phyloP scores from a whole-genome alignment of 2,113 vertebrate species.

The Lampris incognitus region DNA sequence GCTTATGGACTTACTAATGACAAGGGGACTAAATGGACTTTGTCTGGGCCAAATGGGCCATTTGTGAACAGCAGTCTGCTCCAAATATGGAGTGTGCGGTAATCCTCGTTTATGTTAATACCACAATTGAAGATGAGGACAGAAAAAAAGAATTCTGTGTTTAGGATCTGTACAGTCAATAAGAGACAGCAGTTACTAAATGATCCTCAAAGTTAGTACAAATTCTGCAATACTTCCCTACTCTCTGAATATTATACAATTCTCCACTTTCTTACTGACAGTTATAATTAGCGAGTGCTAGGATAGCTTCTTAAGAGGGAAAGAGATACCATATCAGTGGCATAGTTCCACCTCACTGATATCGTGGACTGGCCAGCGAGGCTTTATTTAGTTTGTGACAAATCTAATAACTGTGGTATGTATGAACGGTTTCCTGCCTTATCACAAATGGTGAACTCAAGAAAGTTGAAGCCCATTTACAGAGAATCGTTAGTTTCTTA shows the following conservation, averaged over 20 bases:
- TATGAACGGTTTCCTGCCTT: conserved; percentile 4
- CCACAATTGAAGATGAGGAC: background rate
- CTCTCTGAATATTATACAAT: background rate
- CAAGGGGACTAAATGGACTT: background rate
- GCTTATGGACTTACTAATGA: conserved; percentile 36
- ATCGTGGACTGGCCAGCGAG: background rate
- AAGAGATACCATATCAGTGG: conserved; percentile 21
- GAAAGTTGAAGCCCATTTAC: conserved; percentile 2
- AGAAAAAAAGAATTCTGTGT: conserved; percentile 10
- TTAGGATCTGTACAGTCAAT: background rate
- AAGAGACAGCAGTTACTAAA: conserved; percentile 4
- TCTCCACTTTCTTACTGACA: conserved; percentile 24
- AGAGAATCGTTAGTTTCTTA: conserved; percentile 27
- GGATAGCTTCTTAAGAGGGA: conserved; percentile 6
- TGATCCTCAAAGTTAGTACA: background rate
- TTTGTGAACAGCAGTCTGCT: background rate
- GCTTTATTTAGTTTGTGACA: conserved; percentile 9
- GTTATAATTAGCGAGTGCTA: conserved; percentile 21
- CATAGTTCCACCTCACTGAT: background rate
- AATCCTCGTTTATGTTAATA: background rate
- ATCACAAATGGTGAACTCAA: conserved; percentile 36
- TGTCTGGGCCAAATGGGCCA: conserved; percentile 5
- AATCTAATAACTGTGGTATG: conserved; percentile 53
- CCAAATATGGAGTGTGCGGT: background rate
- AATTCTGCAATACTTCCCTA: conserved; percentile 9